Conservation (phyloP, 1,140 invertebrate species). For the Frieseomelitta varia region DNA sequence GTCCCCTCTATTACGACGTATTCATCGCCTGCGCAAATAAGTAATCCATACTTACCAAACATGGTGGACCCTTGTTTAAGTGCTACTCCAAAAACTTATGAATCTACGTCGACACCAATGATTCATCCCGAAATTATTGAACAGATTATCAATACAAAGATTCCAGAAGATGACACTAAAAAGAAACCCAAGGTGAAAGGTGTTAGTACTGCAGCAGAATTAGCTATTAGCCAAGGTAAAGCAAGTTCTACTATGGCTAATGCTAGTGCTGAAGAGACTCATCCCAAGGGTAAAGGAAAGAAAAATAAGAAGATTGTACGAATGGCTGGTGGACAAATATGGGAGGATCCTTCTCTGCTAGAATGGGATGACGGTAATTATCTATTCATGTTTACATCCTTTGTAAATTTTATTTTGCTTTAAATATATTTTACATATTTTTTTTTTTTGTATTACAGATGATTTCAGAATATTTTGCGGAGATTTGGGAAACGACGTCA, state of each 20-base stretch:
- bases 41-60: slow-evolving; percentile 75
- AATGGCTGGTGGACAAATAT: slow-evolving; percentile 94
- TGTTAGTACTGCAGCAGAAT: slow-evolving; percentile 80
- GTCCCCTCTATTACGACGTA: slow-evolving; percentile 77
- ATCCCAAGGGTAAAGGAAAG: slow-evolving; percentile 85
- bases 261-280: slow-evolving; percentile 85
- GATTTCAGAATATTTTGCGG: slow-evolving; percentile 99
- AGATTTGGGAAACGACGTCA: slow-evolving; percentile 99
- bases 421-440: slow-evolving; percentile 31
- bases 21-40: slow-evolving; percentile 79
- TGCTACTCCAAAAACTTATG: slow-evolving; percentile 76
- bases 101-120: slow-evolving; percentile 72
- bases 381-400: slow-evolving; percentile 26
- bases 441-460: slow-evolving; percentile 83
- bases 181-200: slow-evolving; percentile 87
- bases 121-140: slow-evolving; percentile 80
- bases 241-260: slow-evolving; percentile 82
- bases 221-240: slow-evolving; percentile 81
- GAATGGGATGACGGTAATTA: slow-evolving; percentile 94
- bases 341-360: slow-evolving; percentile 95
- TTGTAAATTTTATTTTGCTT: slow-evolving; percentile 29
- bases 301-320: slow-evolving; percentile 91
- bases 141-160: slow-evolving; percentile 84
- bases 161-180: slow-evolving; percentile 86
- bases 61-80: slow-evolving; percentile 77